These are phyloP conservation scores for Alloplasta piceator DNA, from an alignment of 2,888 invertebrate species.

Conservation along the genomic window DNA sequence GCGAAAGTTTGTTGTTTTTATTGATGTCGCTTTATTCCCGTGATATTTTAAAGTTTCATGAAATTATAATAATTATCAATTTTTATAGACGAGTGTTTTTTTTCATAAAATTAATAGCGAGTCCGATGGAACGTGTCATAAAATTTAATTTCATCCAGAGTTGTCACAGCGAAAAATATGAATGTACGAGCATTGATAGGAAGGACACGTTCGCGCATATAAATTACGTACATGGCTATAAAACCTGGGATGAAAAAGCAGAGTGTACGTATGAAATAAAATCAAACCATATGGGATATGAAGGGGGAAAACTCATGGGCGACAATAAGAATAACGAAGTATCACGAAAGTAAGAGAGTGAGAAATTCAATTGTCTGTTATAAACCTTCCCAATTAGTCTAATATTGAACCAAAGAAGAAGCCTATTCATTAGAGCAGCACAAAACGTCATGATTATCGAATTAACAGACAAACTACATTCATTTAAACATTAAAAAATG, in stretches of 20 bases:
- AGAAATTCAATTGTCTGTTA: too few relatives aligned
- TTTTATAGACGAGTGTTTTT: background rate
- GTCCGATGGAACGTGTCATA: background rate
- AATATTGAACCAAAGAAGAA: too few relatives aligned
- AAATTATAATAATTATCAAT: background rate
- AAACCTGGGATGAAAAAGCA: conserved; percentile 5
- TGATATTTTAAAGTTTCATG: background rate
- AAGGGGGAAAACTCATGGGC: conserved; percentile 55
- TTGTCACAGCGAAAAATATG: background rate
- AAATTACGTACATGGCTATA: conserved; percentile 8
- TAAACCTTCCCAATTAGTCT: too few relatives aligned
- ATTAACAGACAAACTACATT: too few relatives aligned
- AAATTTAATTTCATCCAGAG: background rate
- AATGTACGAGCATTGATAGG: background rate
- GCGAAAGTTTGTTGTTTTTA: conserved; percentile 5
- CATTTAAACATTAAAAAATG: background rate
- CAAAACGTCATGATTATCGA: too few relatives aligned
- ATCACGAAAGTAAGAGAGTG: conserved; percentile 10
- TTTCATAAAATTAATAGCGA: background rate
- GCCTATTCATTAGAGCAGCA: too few relatives aligned
- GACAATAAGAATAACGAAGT: conserved; percentile 57
- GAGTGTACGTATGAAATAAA: conserved; percentile 12
- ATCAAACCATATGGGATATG: conserved; percentile 55
- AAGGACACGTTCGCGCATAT: conserved; percentile 9
- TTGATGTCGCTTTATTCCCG: conserved; percentile 6